phyloP scores from a whole-genome alignment of 2,113 vertebrate species.

The Cinclus cinclus region DNA sequence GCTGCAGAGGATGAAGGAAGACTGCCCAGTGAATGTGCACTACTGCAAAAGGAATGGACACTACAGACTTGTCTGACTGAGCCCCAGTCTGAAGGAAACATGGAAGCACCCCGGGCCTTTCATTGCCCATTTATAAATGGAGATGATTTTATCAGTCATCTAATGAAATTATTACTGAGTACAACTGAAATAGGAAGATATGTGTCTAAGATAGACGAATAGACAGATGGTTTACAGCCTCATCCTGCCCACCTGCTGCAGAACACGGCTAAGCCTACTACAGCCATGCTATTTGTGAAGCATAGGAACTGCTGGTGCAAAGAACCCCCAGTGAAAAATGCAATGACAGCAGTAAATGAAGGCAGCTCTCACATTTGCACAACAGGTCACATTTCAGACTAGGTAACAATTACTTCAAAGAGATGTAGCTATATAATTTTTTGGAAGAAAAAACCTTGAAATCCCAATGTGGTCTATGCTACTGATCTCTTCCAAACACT shows the following conservation, averaged over 20 bases:
- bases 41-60: neutral
- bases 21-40: neutral
- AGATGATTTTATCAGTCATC: neutral
- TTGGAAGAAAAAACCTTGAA: neutral
- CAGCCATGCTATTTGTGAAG: neutral
- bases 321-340: neutral
- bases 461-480: neutral
- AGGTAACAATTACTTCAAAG: neutral
- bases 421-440: neutral
- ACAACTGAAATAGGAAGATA: neutral
- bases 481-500: neutral
- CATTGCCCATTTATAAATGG: neutral
- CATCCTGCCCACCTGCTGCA: conserved; percentile 30
- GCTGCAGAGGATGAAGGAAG: neutral
- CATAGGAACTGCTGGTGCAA: neutral
- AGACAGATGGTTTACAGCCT: conserved; percentile 27
- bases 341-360: neutral
- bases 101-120: neutral
- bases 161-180: neutral
- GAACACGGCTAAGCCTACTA: neutral
- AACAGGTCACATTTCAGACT: neutral
- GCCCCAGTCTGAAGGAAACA: neutral
- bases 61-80: neutral
- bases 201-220: neutral
- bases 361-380: neutral